These are phyloP conservation scores for Syncerus caffer DNA, from an alignment of 2,797 vertebrate genomes.

Conservation along the genomic window DNA sequence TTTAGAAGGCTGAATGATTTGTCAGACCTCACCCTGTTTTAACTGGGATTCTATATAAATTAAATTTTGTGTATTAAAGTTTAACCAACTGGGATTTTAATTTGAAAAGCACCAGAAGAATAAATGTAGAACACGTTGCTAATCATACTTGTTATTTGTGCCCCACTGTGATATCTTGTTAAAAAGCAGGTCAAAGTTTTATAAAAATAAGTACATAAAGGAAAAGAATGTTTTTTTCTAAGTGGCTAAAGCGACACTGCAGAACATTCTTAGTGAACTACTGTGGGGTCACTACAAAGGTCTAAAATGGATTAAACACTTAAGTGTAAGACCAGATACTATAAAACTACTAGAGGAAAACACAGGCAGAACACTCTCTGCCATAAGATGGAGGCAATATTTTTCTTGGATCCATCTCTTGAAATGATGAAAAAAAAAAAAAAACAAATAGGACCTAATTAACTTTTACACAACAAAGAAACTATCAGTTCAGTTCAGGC, in stretches of 20 bases:
- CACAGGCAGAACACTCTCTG: neutral
- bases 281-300: neutral
- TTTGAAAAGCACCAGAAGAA: slow-evolving; percentile 44
- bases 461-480: neutral
- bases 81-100: slow-evolving; percentile 58
- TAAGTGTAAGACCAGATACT: neutral
- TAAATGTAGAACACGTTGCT: slow-evolving; percentile 49
- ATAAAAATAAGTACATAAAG: slow-evolving; percentile 46
- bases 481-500: neutral
- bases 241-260: neutral
- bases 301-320: neutral
- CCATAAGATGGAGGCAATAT: neutral
- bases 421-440: neutral
- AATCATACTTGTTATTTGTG: slow-evolving; percentile 43
- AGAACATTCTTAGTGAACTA: neutral
- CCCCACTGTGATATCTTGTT: slow-evolving; percentile 39
- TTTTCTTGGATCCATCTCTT: neutral
- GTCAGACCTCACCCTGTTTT: slow-evolving; percentile 19
- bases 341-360: neutral
- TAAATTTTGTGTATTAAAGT: slow-evolving; percentile 41
- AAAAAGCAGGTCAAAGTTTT: slow-evolving; percentile 46
- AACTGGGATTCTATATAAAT: slow-evolving; percentile 54
- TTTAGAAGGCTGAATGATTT: slow-evolving; percentile 28
- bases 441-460: neutral
- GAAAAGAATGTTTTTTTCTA: neutral